Percentiles rank a stretch among this genome's conserved stretches.
Evolutionary conservation across 2,113 vertebrate species (phyloP).

Genomic region (Collichthys lucidus): DNA sequence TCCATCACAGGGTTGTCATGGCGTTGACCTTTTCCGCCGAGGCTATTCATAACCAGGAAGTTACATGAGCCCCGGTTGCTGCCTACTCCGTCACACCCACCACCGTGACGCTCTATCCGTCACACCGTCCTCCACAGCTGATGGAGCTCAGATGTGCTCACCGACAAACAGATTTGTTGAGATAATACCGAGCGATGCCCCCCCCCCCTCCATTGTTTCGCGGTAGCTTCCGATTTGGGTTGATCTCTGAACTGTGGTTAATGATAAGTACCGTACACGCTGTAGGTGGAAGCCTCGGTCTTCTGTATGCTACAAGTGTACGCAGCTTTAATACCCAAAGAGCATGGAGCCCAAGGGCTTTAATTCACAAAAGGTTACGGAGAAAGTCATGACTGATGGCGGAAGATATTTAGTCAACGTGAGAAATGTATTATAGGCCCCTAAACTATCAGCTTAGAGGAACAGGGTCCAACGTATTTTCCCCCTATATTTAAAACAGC

Average conservation of each 20-base stretch:
- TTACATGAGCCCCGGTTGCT: constrained; percentile 80
- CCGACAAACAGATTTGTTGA: constrained; percentile 28
- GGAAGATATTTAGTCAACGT: constrained; percentile 51
- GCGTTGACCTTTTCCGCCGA: constrained; percentile 84
- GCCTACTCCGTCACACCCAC: constrained; percentile 78
- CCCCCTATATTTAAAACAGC: background rate
- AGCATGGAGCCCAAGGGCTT: constrained; percentile 16
- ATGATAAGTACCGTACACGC: constrained; percentile 16
- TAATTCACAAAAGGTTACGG: constrained; percentile 27
- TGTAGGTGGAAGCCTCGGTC: background rate
- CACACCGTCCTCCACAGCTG: constrained; percentile 32
- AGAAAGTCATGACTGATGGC: constrained; percentile 43
- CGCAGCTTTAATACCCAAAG: constrained; percentile 27
- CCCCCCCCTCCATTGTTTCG: constrained; percentile 13
- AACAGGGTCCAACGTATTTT: constrained; percentile 38
- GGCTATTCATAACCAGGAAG: constrained; percentile 88
- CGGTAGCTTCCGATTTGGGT: background rate
- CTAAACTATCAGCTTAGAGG: constrained; percentile 46
- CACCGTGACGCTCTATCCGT: constrained; percentile 60
- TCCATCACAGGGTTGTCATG: constrained; percentile 88
- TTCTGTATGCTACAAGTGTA: constrained; percentile 1
- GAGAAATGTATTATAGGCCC: constrained; percentile 26
- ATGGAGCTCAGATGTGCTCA: constrained; percentile 36
- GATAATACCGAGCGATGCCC: constrained; percentile 29
- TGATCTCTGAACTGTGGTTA: constrained; percentile 21